A percentile compares a stretch with the other conserved stretches of the same genome.
These are phyloP conservation scores for Procambarus clarkii DNA, from an alignment of 1,140 invertebrate genomes.

Conservation along the genomic window DNA sequence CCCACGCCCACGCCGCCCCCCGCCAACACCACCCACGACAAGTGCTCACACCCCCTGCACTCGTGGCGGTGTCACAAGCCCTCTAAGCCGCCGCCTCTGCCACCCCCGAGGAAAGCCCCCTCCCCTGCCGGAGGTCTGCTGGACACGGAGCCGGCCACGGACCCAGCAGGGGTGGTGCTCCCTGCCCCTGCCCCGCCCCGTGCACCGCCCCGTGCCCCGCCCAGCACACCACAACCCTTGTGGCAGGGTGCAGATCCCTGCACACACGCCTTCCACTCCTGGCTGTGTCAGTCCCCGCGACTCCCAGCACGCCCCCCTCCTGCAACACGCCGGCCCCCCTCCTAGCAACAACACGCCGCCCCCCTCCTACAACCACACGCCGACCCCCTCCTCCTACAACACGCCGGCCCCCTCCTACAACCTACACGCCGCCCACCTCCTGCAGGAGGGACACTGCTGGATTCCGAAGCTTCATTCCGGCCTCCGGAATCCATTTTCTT, in stretches of 20 bases:
- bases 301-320: not conserved
- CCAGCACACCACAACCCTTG: not conserved
- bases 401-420: no score
- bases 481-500: not conserved
- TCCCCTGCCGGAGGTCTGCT: slow-evolving; percentile 1
- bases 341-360: not conserved
- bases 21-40: slow-evolving; percentile 17
- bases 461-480: slow-evolving; percentile 39
- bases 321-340: no score
- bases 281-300: not conserved
- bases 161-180: not conserved
- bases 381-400: not conserved
- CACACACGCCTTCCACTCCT: slow-evolving; percentile 50
- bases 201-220: not conserved
- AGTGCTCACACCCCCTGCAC: slow-evolving; percentile 22
- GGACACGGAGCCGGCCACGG: not conserved
- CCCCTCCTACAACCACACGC: not conserved
- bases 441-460: not conserved
- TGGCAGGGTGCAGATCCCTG: slow-evolving; percentile 50
- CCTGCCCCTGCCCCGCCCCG: not conserved
- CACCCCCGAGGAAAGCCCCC: not conserved
- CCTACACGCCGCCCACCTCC: not conserved
- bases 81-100: no score
- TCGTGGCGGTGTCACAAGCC: slow-evolving; percentile 21
- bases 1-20: not conserved